Evolutionary conservation across 2,113 vertebrate species (phyloP), one percentile per base, ranked within the genome.

Genomic region (Oenanthe melanoleuca): DNA sequence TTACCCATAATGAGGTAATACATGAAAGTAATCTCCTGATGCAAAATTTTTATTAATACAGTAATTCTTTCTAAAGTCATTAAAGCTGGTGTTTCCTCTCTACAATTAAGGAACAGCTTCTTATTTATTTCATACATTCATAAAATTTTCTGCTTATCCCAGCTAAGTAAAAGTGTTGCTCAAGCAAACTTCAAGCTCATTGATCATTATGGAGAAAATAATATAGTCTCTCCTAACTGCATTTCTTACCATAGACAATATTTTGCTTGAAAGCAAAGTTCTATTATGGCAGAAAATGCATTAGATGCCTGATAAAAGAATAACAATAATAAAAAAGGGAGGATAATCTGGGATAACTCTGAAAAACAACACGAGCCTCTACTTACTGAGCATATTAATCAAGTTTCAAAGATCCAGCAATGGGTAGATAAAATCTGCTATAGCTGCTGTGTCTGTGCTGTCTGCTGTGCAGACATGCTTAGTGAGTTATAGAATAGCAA

Each of bases 41-140:
- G 12, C 31, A 82, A 88, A 85, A 55, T 55, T 72, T 92, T 95
- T 88, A 96, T 97, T 93, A 89, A 84, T 91, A 77, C 29, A 53
- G 44, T 97, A 88, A 92, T 66, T 95, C 88, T 94, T 90, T 60
- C 47, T 77, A 31, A 88, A 71, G 34, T 69, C 60, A 60, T 93
- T 95, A 86, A 78, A 86, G 64, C 10, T 87, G 57, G 19, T 78
- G 31, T 71, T 90, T 91, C 60, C 63, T 89, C 38, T 63, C 8
- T n/a, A 56, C 33, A 87, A 57, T 74, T 88, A 96, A 80, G 50
- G 45, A 92, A 37, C 45, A 89, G 26, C 34, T 91, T 93, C 34
- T 87, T 77, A 91, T 83, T 86, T 92, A 80, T 77, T 23, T 86
- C 89, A 72, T 66, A 44, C 12, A 37, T 13, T 74, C 57, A 71